A percentile compares a stretch with the other conserved stretches of the same genome.
These are phyloP conservation scores for Sebastes minor DNA, from an alignment of 2,797 vertebrate genomes.

Conservation along the genomic window DNA sequence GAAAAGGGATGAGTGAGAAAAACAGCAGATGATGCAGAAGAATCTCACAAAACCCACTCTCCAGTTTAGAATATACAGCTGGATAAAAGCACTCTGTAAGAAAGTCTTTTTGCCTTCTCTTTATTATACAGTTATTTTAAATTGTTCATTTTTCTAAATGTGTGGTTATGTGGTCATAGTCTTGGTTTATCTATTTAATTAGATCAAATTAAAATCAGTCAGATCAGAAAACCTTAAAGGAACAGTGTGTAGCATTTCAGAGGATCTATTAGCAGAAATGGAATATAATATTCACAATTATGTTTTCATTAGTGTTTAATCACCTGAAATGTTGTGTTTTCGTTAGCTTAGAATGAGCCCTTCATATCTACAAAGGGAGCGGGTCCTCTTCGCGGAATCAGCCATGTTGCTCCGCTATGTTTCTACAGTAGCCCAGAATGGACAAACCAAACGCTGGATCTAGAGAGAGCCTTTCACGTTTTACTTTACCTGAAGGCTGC, in stretches of 20 bases:
- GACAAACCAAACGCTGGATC: too few species aligned
- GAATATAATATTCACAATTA: too few species aligned
- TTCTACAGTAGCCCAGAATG: too few species aligned
- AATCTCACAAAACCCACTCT: not conserved
- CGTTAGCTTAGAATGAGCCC: too few species aligned
- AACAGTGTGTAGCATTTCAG: too few species aligned
- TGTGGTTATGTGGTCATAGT: not conserved
- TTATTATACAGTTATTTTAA: not conserved
- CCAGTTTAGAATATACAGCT: not conserved
- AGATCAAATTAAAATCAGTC: not conserved
- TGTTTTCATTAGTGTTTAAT: too few species aligned
- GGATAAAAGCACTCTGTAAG: not conserved
- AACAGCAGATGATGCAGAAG: not conserved
- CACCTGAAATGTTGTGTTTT: too few species aligned
- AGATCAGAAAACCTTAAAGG: not conserved
- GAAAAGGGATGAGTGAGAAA: not conserved
- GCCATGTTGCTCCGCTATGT: too few species aligned
- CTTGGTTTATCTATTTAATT: not conserved
- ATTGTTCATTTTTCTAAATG: not conserved
- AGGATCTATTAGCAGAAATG: too few species aligned
- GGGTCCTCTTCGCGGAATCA: fast-evolving
- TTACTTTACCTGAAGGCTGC: too few species aligned
- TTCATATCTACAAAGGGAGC: too few species aligned
- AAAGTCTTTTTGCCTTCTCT: not conserved
- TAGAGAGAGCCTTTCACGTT: too few species aligned